Percentiles rank a stretch among this genome's conserved stretches.
Conservation (phyloP, 1,140 invertebrate species). For the Pararge aegeria region DNA sequence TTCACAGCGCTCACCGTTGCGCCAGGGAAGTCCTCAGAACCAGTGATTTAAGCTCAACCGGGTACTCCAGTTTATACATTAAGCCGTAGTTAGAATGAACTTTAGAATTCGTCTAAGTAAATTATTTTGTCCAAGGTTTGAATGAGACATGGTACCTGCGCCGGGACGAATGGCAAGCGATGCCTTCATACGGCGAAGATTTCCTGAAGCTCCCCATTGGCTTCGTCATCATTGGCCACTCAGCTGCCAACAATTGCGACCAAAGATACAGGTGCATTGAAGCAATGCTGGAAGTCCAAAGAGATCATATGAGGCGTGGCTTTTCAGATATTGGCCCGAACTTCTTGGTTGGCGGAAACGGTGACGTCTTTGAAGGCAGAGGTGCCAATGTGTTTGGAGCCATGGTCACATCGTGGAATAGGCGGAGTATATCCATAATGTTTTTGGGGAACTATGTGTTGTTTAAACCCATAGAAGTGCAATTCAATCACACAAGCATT, state of each 20-base stretch:
- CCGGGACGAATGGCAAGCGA: conserved; percentile 60
- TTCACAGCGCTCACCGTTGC: too few relatives aligned
- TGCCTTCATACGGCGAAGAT: conserved; percentile 38
- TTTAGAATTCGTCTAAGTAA: neutral
- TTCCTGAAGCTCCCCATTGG: conserved; percentile 46
- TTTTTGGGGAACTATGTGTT: conserved; percentile 59
- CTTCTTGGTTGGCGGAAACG: conserved; percentile 55
- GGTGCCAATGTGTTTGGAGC: conserved; percentile 55
- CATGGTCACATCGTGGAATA: conserved; percentile 50
- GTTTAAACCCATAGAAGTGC: conserved; percentile 30
- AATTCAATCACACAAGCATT: conserved; percentile 50
- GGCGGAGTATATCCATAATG: conserved; percentile 55
- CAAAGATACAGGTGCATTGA: conserved; percentile 48
- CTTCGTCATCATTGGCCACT: conserved; percentile 59
- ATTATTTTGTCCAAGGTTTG: conserved; percentile 53
- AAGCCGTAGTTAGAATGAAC: neutral
- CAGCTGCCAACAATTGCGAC: conserved; percentile 43
- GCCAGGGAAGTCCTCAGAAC: too few relatives aligned
- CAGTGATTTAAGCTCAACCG: too few relatives aligned
- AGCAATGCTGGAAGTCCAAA: conserved; percentile 49
- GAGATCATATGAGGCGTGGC: conserved; percentile 42
- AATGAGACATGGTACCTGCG: conserved; percentile 62
- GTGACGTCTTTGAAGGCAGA: conserved; percentile 63
- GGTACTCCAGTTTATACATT: too few relatives aligned
- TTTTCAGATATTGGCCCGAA: conserved; percentile 61